Evolutionary conservation across 2,888 invertebrate genomes (phyloP).

Genomic region (Autographa pulchrina): DNA sequence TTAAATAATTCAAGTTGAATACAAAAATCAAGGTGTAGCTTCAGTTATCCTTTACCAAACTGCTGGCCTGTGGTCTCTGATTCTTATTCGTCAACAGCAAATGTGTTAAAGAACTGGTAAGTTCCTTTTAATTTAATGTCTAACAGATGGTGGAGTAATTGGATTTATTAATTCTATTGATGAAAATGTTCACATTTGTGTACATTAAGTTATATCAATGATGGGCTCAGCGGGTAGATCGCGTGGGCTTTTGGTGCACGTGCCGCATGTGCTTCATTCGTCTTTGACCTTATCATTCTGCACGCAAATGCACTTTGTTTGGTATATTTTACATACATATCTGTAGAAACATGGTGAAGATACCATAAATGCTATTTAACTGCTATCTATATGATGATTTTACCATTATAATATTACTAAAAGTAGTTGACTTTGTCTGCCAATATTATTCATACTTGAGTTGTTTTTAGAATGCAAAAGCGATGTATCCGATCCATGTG

Average conservation of each 20-base stretch:
- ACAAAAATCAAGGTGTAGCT: slow-evolving; percentile 16
- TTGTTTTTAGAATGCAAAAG: too few relatives aligned
- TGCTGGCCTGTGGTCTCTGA: neutral
- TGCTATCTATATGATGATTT: too few relatives aligned
- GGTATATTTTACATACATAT: neutral
- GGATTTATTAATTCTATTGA: slow-evolving; percentile 24
- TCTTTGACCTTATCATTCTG: slow-evolving; percentile 8
- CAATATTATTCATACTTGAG: too few relatives aligned
- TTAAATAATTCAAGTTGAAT: slow-evolving; percentile 8
- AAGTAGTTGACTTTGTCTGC: too few relatives aligned
- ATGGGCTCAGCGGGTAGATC: neutral
- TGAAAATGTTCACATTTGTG: neutral
- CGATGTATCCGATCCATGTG: too few relatives aligned
- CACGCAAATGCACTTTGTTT: neutral
- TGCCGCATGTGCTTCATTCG: neutral
- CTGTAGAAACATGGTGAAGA: neutral
- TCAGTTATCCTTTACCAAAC: neutral
- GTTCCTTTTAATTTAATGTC: slow-evolving; percentile 19
- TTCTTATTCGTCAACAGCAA: slow-evolving; percentile 7
- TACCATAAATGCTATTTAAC: neutral
- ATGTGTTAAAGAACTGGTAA: slow-evolving; percentile 43
- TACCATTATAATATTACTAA: too few relatives aligned
- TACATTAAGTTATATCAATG: neutral
- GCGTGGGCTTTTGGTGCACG: slow-evolving; percentile 8
- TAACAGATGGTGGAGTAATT: slow-evolving; percentile 33